Evolutionary conservation across 2,797 vertebrate genomes (phyloP).

Genomic region (Cynodonichthys magdalenae): DNA sequence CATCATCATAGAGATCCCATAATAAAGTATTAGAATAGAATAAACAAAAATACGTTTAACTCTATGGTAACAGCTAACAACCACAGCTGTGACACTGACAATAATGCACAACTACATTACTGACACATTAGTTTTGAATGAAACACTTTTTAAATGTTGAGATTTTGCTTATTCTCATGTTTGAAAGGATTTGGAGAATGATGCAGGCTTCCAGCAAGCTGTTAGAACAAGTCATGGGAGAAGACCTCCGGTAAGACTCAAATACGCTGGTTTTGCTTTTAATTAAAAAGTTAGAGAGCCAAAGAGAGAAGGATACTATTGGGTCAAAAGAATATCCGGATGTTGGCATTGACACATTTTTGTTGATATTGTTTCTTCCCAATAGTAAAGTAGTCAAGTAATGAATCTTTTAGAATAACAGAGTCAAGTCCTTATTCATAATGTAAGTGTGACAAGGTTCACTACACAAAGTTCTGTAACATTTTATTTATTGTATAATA

Average conservation of each 20-base stretch:
- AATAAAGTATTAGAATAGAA: too few species aligned
- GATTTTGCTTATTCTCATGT: background rate
- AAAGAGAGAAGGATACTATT: too few species aligned
- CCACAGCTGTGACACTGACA: background rate
- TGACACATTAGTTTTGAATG: background rate
- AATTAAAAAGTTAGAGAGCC: background rate
- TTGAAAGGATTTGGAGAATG: conserved; percentile 93
- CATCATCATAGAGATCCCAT: too few species aligned
- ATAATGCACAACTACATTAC: background rate
- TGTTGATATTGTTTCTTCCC: too few species aligned
- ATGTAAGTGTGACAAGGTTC: too few species aligned
- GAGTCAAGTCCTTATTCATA: too few species aligned
- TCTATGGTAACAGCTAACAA: background rate
- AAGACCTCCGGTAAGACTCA: conserved; percentile 87
- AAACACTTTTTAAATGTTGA: background rate
- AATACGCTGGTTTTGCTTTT: background rate
- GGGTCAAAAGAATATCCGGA: too few species aligned
- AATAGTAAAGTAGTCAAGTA: too few species aligned
- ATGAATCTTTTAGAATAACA: too few species aligned
- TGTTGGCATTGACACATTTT: too few species aligned
- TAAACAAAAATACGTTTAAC: too few species aligned
- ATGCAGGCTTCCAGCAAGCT: conserved; percentile 92
- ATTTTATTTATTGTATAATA: background rate
- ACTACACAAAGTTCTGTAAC: too few species aligned
- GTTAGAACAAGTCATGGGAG: conserved; percentile 94